phyloP scores from a whole-genome alignment of 2,888 invertebrate species.

The Brachynemurus nebulosus region DNA sequence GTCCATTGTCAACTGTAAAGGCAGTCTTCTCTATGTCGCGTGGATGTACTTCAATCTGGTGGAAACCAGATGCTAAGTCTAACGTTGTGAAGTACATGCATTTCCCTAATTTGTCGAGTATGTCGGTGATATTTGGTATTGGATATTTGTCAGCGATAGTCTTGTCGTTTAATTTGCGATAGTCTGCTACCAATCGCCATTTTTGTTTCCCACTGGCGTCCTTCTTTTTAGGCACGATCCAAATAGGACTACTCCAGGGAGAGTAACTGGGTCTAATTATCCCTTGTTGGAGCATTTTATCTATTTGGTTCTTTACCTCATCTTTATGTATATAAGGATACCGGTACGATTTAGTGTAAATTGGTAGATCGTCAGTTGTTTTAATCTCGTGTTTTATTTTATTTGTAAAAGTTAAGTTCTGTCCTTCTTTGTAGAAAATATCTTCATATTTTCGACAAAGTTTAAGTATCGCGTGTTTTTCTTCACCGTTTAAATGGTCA shows the following conservation, averaged over 20 bases:
- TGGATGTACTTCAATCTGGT: constrained; percentile 23
- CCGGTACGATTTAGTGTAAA: constrained; percentile 7
- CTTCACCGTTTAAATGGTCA: no score
- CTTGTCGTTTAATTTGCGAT: constrained; percentile 18
- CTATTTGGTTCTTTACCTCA: constrained; percentile 20
- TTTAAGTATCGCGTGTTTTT: no score
- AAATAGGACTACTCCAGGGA: constrained; percentile 19
- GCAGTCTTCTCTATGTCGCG: constrained; percentile 23
- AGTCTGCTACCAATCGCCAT: constrained; percentile 19
- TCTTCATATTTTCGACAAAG: no score
- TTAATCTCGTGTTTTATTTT: neutral
- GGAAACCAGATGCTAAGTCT: constrained; percentile 24
- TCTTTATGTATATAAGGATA: constrained; percentile 19
- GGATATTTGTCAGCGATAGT: constrained; percentile 17
- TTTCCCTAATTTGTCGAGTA: constrained; percentile 23
- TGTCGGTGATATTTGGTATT: constrained; percentile 22
- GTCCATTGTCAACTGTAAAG: constrained; percentile 20
- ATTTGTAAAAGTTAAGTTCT: neutral
- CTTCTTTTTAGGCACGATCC: constrained; percentile 19
- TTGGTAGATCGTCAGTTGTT: neutral
- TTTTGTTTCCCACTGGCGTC: constrained; percentile 17
- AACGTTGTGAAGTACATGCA: constrained; percentile 23
- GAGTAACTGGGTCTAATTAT: constrained; percentile 16
- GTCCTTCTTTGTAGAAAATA: no score
- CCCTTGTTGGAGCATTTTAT: constrained; percentile 15